A percentile compares a stretch with the other conserved stretches of the same genome.
phyloP scores from a whole-genome alignment of 2,797 vertebrate species.

The Liparis tanakae region DNA sequence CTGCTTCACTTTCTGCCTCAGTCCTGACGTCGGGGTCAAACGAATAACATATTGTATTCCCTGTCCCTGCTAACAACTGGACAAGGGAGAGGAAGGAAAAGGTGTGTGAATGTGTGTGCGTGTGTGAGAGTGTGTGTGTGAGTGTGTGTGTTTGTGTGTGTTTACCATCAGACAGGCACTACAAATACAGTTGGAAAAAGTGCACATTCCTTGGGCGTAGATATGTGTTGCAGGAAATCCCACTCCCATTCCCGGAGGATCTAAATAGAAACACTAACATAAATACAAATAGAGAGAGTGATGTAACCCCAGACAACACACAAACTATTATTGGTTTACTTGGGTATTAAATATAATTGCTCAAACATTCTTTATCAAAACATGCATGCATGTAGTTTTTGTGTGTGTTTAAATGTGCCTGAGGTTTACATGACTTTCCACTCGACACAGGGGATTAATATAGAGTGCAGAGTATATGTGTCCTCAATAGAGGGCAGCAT shows the following conservation, averaged over 20 bases:
- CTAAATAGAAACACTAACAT: constrained; percentile 62
- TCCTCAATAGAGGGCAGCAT: constrained; percentile 73
- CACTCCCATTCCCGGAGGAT: constrained; percentile 82
- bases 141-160: constrained; percentile 23
- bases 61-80: constrained; percentile 39
- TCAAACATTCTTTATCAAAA: constrained; percentile 7
- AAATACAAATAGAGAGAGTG: constrained; percentile 53
- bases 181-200: constrained; percentile 63
- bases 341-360: background rate
- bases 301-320: constrained; percentile 17
- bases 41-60: constrained; percentile 43
- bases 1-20: constrained; percentile 36
- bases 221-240: constrained; percentile 81
- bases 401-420: background rate
- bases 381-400: background rate
- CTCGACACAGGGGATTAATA: background rate
- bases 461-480: background rate
- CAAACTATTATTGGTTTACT: background rate
- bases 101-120: constrained; percentile 36
- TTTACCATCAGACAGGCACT: constrained; percentile 32
- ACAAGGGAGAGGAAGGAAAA: constrained; percentile 68
- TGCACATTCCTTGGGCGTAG: constrained; percentile 75
- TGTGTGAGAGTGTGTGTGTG: constrained; percentile 33
- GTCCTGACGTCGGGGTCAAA: constrained; percentile 58
- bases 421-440: background rate